These are phyloP conservation scores for Platyrinchus mystaceus DNA, from an alignment of 2,797 vertebrate genomes.

Conservation along the genomic window DNA sequence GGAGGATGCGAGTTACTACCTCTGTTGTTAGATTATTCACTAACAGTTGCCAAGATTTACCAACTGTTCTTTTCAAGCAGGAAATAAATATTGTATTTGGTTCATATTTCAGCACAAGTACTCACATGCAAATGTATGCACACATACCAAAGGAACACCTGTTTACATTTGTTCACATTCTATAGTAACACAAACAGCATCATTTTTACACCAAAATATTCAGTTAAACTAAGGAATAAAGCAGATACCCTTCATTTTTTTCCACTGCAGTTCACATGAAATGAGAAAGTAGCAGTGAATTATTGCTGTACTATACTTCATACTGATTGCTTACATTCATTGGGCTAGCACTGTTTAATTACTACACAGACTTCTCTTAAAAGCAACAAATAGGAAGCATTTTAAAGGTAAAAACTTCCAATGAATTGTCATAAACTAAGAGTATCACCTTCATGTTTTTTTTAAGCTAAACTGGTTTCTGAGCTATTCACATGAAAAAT, in stretches of 20 bases:
- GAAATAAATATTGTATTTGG: neutral
- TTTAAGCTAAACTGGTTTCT: neutral
- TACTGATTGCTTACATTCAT: neutral
- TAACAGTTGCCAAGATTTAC: neutral
- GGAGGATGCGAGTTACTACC: neutral
- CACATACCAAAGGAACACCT: neutral
- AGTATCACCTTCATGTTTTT: neutral
- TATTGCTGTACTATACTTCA: neutral
- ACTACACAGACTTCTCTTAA: neutral
- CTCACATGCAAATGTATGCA: neutral
- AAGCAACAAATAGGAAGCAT: neutral
- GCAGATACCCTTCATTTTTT: neutral
- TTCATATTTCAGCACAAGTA: neutral
- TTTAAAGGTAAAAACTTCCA: neutral
- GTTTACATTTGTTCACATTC: neutral
- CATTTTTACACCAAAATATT: neutral
- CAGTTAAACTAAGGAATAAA: neutral
- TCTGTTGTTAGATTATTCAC: neutral
- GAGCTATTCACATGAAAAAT: neutral
- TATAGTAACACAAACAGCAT: neutral
- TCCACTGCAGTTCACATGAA: neutral
- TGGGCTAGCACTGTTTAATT: neutral
- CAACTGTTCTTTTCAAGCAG: conserved; percentile 19
- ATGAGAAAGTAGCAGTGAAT: neutral
- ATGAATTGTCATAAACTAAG: neutral